A percentile compares a stretch with the other conserved stretches of the same genome.
Conservation (phyloP, 1,140 invertebrate genomes). For the Heliconius melpomene region DNA sequence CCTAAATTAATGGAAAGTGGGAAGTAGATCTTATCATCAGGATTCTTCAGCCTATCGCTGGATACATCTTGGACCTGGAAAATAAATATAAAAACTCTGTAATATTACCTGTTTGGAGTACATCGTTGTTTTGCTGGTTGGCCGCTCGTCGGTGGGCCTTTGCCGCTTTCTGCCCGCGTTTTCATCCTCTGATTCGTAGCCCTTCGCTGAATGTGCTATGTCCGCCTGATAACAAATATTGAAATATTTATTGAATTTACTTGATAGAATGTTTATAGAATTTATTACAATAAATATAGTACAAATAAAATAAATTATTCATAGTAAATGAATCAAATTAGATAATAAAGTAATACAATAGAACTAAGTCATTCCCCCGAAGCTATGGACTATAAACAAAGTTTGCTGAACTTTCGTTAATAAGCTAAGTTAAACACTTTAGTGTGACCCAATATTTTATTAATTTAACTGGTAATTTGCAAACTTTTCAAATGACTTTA, state of each 20-base stretch:
- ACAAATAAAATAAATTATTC: background rate
- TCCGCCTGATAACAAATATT: constrained; percentile 78
- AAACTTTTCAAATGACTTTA: no score
- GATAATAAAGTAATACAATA: background rate
- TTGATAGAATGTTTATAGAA: background rate
- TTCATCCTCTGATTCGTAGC: constrained; percentile 88
- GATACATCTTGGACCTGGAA: no score
- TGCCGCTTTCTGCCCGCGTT: constrained; percentile 83
- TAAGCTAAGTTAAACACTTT: constrained; percentile 2
- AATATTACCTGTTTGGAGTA: constrained; percentile 91
- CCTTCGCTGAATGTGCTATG: constrained; percentile 84
- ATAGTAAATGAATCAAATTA: constrained; percentile 2
- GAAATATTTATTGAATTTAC: no score
- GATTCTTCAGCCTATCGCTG: no score
- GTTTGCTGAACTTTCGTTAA: constrained; percentile 11
- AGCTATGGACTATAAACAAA: background rate
- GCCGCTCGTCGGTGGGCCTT: constrained; percentile 81
- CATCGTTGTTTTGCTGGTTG: constrained; percentile 84
- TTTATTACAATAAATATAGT: background rate
- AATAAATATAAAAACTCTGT: no score
- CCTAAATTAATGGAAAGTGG: no score
- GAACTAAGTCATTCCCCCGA: background rate
- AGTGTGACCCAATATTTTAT: background rate
- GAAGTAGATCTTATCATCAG: no score
- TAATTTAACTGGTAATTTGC: background rate